Evolutionary conservation across 2,888 invertebrate genomes (phyloP).

Genomic region (Unio pictorum): DNA sequence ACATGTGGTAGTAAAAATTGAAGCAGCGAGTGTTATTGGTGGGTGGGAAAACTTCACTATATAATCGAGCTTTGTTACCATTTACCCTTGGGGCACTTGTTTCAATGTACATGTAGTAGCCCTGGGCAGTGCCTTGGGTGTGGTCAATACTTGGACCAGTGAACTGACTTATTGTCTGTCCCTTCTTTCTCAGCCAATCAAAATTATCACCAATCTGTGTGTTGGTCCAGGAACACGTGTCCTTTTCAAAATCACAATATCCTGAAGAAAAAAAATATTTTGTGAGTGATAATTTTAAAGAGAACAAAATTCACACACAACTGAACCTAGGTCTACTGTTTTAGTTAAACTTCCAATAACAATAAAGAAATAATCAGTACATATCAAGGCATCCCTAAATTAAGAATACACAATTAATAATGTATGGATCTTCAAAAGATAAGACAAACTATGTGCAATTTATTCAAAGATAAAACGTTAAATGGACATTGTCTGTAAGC

Average conservation of each 20-base stretch:
- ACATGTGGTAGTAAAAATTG: constrained; percentile 57
- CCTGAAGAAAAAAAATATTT: constrained; percentile 25
- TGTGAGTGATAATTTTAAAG: neutral
- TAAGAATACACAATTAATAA: no score
- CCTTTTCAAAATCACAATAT: constrained; percentile 67
- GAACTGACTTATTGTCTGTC: constrained; percentile 44
- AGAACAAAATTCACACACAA: no score
- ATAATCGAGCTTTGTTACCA: constrained; percentile 48
- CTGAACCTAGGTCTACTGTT: no score
- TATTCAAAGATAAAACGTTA: no score
- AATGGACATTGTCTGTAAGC: no score
- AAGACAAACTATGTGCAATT: no score
- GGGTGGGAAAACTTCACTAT: constrained; percentile 40
- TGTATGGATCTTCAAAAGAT: no score
- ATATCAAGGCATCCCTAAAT: no score
- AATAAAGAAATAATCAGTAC: no score
- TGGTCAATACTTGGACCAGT: constrained; percentile 64
- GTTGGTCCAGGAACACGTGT: constrained; percentile 65
- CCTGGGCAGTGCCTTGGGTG: constrained; percentile 36
- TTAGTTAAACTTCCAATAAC: no score
- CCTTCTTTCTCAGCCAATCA: constrained; percentile 63
- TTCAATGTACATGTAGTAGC: constrained; percentile 57
- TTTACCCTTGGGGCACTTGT: constrained; percentile 41
- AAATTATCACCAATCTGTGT: constrained; percentile 55
- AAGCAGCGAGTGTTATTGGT: constrained; percentile 38